These are phyloP conservation scores for Antheraea yamamai DNA, from an alignment of 2,888 invertebrate genomes.

Conservation along the genomic window DNA sequence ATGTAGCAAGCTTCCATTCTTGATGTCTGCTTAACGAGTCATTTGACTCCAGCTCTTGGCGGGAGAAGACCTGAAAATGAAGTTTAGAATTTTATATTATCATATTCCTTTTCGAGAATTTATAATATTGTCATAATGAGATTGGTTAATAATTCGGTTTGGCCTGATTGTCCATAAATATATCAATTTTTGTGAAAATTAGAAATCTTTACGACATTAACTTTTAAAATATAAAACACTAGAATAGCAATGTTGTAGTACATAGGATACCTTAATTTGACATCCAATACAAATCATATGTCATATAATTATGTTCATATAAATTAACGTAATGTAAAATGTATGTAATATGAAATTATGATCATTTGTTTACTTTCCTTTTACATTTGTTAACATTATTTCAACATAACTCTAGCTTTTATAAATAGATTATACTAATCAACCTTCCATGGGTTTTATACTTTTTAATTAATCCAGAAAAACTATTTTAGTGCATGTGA, in stretches of 20 bases:
- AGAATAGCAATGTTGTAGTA: too few relatives aligned
- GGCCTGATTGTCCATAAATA: not conserved
- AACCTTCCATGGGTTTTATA: not conserved
- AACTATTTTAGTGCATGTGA: not conserved
- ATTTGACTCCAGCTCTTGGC: constrained; percentile 77
- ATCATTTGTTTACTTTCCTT: too few relatives aligned
- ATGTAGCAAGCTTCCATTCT: constrained; percentile 81
- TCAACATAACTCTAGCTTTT: too few relatives aligned
- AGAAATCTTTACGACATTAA: too few relatives aligned
- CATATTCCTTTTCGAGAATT: not conserved
- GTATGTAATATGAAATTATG: too few relatives aligned
- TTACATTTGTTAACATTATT: too few relatives aligned
- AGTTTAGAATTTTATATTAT: constrained; percentile 1
- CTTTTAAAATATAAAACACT: too few relatives aligned
- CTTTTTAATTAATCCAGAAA: not conserved
- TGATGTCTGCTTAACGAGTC: constrained; percentile 74
- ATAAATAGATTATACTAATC: not conserved
- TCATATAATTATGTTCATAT: too few relatives aligned
- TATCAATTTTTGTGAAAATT: too few relatives aligned
- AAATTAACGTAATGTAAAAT: too few relatives aligned
- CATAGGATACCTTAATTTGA: too few relatives aligned
- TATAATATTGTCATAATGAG: not conserved
- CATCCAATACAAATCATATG: too few relatives aligned
- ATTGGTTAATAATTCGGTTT: not conserved
- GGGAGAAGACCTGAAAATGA: constrained; percentile 80